Evolutionary conservation across 35 echinoderm and acorn worm species (phyloP), one percentile per base, ranked within the genome.

Genomic region (Lytechinus pictus): DNA sequence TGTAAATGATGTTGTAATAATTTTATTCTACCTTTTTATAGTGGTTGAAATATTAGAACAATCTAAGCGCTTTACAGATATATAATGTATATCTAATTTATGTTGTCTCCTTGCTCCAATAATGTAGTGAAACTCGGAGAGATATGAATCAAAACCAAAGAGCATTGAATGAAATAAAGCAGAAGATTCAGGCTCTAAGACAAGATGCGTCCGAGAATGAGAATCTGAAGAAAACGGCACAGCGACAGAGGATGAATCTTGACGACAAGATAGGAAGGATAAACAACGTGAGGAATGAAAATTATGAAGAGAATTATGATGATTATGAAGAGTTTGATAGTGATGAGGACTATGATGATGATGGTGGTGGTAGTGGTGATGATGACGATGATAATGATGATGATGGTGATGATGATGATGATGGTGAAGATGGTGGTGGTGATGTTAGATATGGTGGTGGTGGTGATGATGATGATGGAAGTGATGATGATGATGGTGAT

Each of bases 301-400:
- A 79, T 79, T 14, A 79, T 79, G 61, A 72, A 16, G 60, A 66
- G 1, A 16, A 66, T 66, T 11, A 13, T 66, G 11, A n/a, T n/a
- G n/a, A 79, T 79, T 14, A 79, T 79, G 54, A 96, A 99, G 10
- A 96, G 96, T 44, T 51, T 99, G 19, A 98, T 96, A 95, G 98
- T 97, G 10, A 7, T 11, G 1, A 60, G 16, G 2, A 60, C 16
- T 10, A 60, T 60, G 57, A 10, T 60, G 57, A 58, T 1, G 56
- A 60, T 60, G 57, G 16, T 60, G 57, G 9, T 60, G 57, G 57
- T n/a, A n/a, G n/a, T n/a, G n/a, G n/a, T n/a, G n/a, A 66, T 16
- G 60, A 66, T 66, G 12, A 66, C 21, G 60, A 66, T 66, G 5
- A 66, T 66, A 13, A 61, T 61, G 58, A 61, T 61, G 60, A 19